Evolutionary conservation across 1,140 invertebrate genomes (phyloP).

Genomic region (Mercenaria mercenaria): DNA sequence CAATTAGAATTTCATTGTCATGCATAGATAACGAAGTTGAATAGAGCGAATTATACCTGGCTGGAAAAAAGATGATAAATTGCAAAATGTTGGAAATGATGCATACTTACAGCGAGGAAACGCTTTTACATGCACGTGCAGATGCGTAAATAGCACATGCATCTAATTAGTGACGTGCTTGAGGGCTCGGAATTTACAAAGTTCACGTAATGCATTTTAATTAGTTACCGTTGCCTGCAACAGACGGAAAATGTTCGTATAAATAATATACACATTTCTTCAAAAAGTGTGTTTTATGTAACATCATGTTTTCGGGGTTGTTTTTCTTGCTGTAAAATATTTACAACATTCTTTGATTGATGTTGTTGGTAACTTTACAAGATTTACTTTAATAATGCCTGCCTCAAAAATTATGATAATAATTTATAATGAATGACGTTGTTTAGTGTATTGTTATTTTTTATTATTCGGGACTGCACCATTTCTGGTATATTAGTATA

Average conservation of each 20-base stretch:
- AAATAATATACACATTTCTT: not conserved
- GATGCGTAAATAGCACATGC: not conserved
- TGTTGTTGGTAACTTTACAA: no score
- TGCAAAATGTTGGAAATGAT: not conserved
- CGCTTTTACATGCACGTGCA: not conserved
- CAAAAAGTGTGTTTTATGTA: not conserved
- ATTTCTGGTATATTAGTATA: no score
- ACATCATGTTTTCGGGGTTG: not conserved
- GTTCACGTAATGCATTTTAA: slow-evolving; percentile 23
- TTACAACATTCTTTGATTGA: not conserved
- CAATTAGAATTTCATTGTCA: not conserved
- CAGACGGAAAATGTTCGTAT: not conserved
- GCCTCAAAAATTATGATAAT: no score
- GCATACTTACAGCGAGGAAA: not conserved
- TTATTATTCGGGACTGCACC: no score
- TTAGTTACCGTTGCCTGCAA: not conserved
- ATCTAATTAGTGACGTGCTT: not conserved
- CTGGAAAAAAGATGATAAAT: not conserved
- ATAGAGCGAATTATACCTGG: not conserved
- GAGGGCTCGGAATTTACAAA: not conserved
- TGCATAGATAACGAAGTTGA: not conserved
- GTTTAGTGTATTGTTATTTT: no score
- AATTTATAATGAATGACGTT: no score
- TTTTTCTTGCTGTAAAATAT: not conserved
- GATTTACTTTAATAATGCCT: no score